Evolutionary conservation across 2,113 vertebrate species (phyloP).

Genomic region (Phycodurus eques): DNA sequence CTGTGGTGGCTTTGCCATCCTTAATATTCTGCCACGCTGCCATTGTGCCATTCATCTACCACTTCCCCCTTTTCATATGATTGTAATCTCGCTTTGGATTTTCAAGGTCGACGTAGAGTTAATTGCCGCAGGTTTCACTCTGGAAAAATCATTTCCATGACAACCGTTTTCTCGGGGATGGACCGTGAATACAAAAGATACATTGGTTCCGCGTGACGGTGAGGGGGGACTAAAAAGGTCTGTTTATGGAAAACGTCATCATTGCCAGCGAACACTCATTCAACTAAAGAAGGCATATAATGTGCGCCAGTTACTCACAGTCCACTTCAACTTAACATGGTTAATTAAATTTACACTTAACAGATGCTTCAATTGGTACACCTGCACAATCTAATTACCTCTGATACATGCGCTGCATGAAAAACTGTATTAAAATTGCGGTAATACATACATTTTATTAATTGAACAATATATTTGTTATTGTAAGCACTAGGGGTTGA

Average conservation of each 20-base stretch:
- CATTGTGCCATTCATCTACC: slow-evolving; percentile 24
- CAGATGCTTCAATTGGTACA: neutral
- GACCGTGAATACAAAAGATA: slow-evolving; percentile 42
- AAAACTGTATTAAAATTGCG: neutral
- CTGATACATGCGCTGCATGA: neutral
- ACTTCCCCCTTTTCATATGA: slow-evolving; percentile 31
- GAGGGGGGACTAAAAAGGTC: slow-evolving; percentile 1
- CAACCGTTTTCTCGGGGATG: slow-evolving; percentile 47
- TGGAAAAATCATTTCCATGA: slow-evolving; percentile 65
- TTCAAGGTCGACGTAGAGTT: slow-evolving; percentile 47
- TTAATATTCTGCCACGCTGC: slow-evolving; percentile 24
- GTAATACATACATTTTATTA: neutral
- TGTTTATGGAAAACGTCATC: neutral
- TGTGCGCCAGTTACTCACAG: slow-evolving; percentile 1
- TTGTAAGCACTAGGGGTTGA: neutral
- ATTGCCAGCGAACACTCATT: neutral
- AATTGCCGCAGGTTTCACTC: slow-evolving; percentile 46
- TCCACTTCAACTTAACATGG: neutral
- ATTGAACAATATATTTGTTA: neutral
- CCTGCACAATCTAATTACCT: neutral
- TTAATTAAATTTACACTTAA: neutral
- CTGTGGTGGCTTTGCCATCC: slow-evolving; percentile 29
- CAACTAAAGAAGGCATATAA: slow-evolving; percentile 3
- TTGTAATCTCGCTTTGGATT: slow-evolving; percentile 37
- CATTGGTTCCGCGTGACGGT: slow-evolving; percentile 37